These are phyloP conservation scores for Nerophis lumbriciformis DNA, from an alignment of 2,113 vertebrate species.

Conservation along the genomic window DNA sequence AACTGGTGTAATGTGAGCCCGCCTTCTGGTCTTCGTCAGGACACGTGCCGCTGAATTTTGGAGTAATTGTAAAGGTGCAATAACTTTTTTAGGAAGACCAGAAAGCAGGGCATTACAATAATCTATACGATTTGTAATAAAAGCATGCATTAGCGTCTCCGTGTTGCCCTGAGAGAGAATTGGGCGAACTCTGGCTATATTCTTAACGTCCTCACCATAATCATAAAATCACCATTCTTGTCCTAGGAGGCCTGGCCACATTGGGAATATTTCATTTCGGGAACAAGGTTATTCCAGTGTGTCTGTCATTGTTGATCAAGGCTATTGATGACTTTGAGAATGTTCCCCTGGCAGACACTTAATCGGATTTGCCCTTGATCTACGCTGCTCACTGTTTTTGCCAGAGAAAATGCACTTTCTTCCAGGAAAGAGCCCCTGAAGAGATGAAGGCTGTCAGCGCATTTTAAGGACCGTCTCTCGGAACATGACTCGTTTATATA, in stretches of 20 bases:
- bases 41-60: no score
- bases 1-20: no score
- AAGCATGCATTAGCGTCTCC: no score
- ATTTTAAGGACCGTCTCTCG: neutral
- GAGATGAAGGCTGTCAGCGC: slow-evolving; percentile 1
- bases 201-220: neutral
- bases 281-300: neutral
- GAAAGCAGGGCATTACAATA: no score
- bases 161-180: no score
- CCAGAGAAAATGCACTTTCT: neutral
- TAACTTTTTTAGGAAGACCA: no score
- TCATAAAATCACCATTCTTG: neutral
- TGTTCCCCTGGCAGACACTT: slow-evolving; percentile 6
- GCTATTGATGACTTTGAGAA: slow-evolving; percentile 2
- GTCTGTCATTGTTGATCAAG: slow-evolving; percentile 5
- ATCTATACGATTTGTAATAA: no score
- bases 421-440: slow-evolving; percentile 5
- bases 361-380: slow-evolving; percentile 8
- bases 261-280: slow-evolving; percentile 1
- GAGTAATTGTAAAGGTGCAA: no score
- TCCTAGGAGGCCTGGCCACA: neutral
- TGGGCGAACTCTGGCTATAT: no score
- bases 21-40: no score
- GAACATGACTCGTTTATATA: neutral
- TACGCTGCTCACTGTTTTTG: neutral